These are phyloP conservation scores for Anastatus disparis DNA, from an alignment of 1,140 invertebrate species.

Conservation along the genomic window DNA sequence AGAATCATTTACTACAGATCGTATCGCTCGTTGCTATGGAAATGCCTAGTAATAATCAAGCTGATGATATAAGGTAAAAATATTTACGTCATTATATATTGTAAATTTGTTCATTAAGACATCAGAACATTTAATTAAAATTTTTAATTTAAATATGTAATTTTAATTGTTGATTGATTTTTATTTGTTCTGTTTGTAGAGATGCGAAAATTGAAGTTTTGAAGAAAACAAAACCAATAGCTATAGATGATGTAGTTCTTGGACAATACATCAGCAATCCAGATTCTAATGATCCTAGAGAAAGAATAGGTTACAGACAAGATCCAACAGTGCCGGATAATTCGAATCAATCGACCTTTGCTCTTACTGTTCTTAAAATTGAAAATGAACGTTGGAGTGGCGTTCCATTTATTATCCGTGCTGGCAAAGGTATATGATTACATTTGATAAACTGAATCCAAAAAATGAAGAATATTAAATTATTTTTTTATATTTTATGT, in stretches of 20 bases:
- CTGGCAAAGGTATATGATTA: conserved; percentile 85
- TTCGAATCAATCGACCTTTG: conserved; percentile 95
- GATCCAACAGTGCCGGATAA: conserved; percentile 91
- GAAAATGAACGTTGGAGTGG: conserved; percentile 99
- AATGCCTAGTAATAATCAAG: conserved; percentile 91
- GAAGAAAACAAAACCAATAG: conserved; percentile 82
- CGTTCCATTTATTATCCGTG: conserved; percentile 96
- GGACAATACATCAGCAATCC: conserved; percentile 96
- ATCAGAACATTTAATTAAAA: neutral
- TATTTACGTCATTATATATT: no score
- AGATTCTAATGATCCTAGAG: conserved; percentile 80
- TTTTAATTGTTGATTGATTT: no score
- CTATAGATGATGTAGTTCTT: conserved; percentile 86
- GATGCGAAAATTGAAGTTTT: conserved; percentile 88
- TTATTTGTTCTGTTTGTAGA: conserved; percentile 33
- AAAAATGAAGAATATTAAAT: no score
- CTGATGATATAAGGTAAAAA: conserved; percentile 92
- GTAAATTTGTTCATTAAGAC: no score
- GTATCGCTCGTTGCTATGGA: conserved; percentile 98
- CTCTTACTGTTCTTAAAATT: conserved; percentile 86
- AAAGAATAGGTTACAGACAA: conserved; percentile 89
- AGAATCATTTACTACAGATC: conserved; percentile 98
- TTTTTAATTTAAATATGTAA: neutral
- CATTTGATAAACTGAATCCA: no score
- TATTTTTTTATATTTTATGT: neutral